These are phyloP conservation scores for Drosophila demipolita DNA, from an alignment of 2,888 invertebrate genomes.

Conservation along the genomic window DNA sequence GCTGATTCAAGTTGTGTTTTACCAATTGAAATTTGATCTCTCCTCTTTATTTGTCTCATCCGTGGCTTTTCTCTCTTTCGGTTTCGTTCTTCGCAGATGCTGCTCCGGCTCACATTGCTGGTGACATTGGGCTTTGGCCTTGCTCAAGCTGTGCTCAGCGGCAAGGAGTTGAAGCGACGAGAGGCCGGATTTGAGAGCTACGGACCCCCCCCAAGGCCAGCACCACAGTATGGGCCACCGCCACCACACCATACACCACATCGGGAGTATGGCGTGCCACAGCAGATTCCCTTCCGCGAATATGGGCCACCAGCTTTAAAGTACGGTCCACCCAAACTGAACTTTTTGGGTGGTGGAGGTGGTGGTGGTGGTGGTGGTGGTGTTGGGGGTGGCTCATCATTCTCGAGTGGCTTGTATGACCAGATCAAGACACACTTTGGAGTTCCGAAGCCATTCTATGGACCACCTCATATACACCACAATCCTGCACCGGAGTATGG, in stretches of 20 bases:
- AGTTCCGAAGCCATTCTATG: slow-evolving; percentile 84
- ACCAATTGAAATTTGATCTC: neutral
- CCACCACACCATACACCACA: slow-evolving; percentile 86
- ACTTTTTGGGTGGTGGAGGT: slow-evolving; percentile 84
- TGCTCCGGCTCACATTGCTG: slow-evolving; percentile 67
- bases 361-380: slow-evolving; percentile 82
- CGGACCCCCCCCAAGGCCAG: slow-evolving; percentile 86
- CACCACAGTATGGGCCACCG: slow-evolving; percentile 84
- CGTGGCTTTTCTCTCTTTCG: too few relatives aligned
- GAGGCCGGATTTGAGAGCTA: slow-evolving; percentile 85
- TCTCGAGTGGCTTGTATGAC: slow-evolving; percentile 74
- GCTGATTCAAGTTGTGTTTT: neutral
- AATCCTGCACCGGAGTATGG: slow-evolving; percentile 71
- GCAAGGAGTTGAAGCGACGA: slow-evolving; percentile 74
- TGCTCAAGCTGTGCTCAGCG: slow-evolving; percentile 73
- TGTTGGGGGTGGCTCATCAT: slow-evolving; percentile 76
- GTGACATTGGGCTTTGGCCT: slow-evolving; percentile 52
- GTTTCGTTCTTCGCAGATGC: slow-evolving; percentile 50
- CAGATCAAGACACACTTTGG: slow-evolving; percentile 84
- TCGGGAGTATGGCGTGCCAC: slow-evolving; percentile 84
- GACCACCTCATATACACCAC: slow-evolving; percentile 83
- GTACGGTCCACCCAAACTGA: slow-evolving; percentile 86
- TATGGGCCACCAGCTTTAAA: slow-evolving; percentile 84
- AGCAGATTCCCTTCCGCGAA: slow-evolving; percentile 83
- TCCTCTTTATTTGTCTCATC: neutral